Evolutionary conservation across 2,797 vertebrate genomes (phyloP).

Genomic region (Phoeniculus purpureus): DNA sequence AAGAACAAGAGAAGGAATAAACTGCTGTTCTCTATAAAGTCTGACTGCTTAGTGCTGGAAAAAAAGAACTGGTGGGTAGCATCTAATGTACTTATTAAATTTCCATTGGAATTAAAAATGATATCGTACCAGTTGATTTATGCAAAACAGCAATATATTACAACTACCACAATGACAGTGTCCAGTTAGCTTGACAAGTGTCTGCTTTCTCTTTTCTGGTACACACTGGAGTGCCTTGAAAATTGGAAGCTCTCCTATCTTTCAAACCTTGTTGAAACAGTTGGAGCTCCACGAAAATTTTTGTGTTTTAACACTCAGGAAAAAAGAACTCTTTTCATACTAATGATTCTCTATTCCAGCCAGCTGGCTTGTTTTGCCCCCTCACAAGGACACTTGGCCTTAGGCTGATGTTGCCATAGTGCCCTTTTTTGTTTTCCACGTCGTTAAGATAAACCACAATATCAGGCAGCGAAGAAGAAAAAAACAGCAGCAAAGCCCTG

Average conservation of each 20-base stretch:
- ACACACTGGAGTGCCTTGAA: accelerated
- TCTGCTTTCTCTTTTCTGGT: accelerated
- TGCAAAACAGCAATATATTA: neutral
- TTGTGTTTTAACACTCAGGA: neutral
- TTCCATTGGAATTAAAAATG: neutral
- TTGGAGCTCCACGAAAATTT: neutral
- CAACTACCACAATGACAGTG: neutral
- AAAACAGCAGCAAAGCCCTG: neutral
- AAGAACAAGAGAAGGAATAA: neutral
- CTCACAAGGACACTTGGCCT: neutral
- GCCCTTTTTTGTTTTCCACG: too few species aligned
- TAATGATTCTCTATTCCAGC: neutral
- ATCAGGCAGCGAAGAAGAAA: neutral
- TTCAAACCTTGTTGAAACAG: neutral
- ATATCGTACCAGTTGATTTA: neutral
- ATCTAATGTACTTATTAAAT: neutral
- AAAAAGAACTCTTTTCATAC: neutral
- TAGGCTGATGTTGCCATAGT: neutral
- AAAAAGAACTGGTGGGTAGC: neutral
- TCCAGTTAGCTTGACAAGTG: neutral
- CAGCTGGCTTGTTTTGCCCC: neutral
- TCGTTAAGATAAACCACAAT: neutral
- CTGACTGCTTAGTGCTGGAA: neutral
- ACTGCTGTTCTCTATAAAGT: neutral
- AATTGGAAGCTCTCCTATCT: neutral